A percentile compares a stretch with the other conserved stretches of the same genome.
phyloP scores from a whole-genome alignment of 53 echinoderm and acorn worm species.

The Paracentrotus lividus region DNA sequence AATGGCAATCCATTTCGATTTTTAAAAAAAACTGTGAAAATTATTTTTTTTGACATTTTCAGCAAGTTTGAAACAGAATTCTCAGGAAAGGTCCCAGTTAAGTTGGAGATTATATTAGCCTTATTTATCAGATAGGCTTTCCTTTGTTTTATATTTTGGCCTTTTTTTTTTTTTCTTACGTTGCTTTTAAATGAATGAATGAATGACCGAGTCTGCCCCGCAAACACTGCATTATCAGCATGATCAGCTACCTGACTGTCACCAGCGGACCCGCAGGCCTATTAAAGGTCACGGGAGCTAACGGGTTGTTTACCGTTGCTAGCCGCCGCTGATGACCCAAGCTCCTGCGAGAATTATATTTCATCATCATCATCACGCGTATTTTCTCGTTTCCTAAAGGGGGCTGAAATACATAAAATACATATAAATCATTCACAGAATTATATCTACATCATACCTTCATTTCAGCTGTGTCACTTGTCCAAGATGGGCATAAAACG shows the following conservation, averaged over 20 bases:
- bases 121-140: no score
- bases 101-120: no score
- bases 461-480: constrained; percentile 8
- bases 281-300: not conserved
- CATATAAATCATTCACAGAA: not conserved
- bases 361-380: not conserved
- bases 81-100: no score
- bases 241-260: no score
- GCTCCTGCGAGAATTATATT: not conserved
- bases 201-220: not conserved
- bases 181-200: no score
- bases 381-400: not conserved
- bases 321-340: not conserved
- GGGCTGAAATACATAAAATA: not conserved
- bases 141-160: no score
- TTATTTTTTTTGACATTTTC: no score
- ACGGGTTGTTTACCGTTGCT: constrained; percentile 65
- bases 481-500: not conserved
- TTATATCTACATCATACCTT: constrained; percentile 17
- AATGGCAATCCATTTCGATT: no score
- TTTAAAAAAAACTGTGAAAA: no score
- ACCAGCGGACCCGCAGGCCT: not conserved
- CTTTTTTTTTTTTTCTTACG: no score
- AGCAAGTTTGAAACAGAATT: no score
- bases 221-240: not conserved